Conservation (phyloP, 2,113 vertebrate genomes). For the Entomyzon cyanotis region DNA sequence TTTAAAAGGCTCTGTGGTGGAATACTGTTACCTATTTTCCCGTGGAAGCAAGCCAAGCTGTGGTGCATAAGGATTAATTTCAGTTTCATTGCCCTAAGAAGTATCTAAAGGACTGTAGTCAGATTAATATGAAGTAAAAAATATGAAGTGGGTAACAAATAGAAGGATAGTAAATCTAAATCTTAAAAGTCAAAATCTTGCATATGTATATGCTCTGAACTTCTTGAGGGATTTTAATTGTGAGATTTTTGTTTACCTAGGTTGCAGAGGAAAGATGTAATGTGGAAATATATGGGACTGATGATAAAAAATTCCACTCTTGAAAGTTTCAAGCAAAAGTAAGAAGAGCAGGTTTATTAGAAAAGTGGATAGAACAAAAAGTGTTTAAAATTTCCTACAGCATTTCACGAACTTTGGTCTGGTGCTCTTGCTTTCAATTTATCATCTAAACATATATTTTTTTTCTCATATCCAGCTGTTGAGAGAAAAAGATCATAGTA, state of each 20-base stretch:
- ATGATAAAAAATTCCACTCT: neutral
- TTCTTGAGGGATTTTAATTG: neutral
- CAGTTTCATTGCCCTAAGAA: neutral
- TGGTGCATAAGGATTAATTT: neutral
- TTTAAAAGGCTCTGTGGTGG: neutral
- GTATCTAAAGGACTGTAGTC: neutral
- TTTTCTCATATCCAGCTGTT: slow-evolving; percentile 1
- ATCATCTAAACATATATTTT: neutral
- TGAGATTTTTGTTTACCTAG: neutral
- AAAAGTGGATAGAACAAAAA: neutral
- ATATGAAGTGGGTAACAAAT: neutral
- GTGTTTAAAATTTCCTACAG: neutral
- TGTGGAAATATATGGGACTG: neutral
- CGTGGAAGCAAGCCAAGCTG: neutral
- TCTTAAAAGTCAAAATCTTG: neutral
- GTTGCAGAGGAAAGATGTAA: neutral
- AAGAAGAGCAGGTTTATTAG: neutral
- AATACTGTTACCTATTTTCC: neutral
- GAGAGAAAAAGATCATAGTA: slow-evolving; percentile 9
- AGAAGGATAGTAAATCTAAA: neutral
- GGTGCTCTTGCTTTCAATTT: slow-evolving; percentile 18
- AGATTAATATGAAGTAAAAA: slow-evolving; percentile 8
- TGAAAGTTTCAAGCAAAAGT: neutral
- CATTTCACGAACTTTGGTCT: neutral
- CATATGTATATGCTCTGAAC: neutral